Evolutionary conservation across 2,113 vertebrate genomes (phyloP).

Genomic region (Eulemur rufifrons): DNA sequence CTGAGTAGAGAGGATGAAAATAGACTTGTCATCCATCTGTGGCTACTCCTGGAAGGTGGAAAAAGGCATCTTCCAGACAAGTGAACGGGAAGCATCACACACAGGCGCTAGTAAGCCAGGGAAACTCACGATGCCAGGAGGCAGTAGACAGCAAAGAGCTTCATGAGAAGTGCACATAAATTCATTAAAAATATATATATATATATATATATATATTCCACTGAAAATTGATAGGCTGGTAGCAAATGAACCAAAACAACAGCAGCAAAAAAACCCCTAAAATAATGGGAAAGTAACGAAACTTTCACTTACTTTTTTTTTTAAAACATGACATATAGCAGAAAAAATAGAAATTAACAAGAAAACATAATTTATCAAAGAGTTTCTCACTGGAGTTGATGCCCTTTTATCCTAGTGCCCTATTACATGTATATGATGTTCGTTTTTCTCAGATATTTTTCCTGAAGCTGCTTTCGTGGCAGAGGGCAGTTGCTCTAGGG

Average conservation of each 20-base stretch:
- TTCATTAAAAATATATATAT: background rate
- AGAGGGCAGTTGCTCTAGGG: background rate
- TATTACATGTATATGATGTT: rapidly evolving
- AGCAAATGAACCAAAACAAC: background rate
- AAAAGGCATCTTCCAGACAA: background rate
- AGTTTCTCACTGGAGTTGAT: background rate
- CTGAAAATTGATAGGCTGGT: background rate
- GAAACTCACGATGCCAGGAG: background rate
- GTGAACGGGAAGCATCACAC: background rate
- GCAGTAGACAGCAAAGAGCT: background rate
- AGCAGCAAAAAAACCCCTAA: background rate
- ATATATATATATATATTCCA: no score
- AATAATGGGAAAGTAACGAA: background rate
- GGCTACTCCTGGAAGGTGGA: background rate
- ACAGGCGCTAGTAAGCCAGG: background rate
- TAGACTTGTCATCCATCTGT: background rate
- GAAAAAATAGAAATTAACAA: background rate
- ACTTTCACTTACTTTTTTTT: background rate
- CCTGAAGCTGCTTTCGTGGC: background rate
- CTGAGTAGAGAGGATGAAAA: background rate
- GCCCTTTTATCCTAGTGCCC: background rate
- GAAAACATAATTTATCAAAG: background rate
- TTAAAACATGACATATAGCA: background rate
- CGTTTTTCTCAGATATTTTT: background rate
- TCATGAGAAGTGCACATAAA: background rate